Conservation (phyloP, 1,140 invertebrate species). For the Trachelipus rathkii region DNA sequence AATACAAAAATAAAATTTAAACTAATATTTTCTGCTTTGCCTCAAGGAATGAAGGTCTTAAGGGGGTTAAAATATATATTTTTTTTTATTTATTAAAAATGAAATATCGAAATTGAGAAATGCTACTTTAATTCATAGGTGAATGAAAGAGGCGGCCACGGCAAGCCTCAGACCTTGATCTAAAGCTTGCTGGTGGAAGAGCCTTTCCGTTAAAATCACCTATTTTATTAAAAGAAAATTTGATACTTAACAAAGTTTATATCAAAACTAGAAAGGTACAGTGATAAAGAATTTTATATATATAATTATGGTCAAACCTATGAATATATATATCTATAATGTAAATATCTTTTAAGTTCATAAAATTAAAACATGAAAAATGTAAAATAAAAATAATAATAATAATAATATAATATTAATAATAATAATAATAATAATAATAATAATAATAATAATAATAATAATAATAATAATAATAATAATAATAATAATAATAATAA, state of each 20-base stretch:
- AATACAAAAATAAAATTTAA: too few relatives aligned
- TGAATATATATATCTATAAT: too few relatives aligned
- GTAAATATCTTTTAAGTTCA: not conserved
- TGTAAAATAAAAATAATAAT: not conserved
- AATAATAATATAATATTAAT: not conserved
- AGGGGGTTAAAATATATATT: not conserved
- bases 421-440: too few relatives aligned
- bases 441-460: not conserved
- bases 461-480: too few relatives aligned
- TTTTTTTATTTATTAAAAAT: not conserved
- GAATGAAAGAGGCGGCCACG: not conserved
- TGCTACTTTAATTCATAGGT: not conserved
- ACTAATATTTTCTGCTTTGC: too few relatives aligned
- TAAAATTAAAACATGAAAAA: constrained; percentile 8
- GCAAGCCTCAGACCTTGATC: not conserved
- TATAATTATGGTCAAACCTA: constrained; percentile 2
- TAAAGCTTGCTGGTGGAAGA: not conserved
- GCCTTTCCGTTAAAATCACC: constrained; percentile 1
- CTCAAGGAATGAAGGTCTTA: too few relatives aligned
- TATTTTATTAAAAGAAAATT: not conserved
- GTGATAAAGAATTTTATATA: not conserved
- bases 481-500: not conserved
- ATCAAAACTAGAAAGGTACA: not conserved
- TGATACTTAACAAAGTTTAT: not conserved
- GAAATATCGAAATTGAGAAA: not conserved